phyloP scores from a whole-genome alignment of 2,113 vertebrate species.

The Pachycephala philippinensis region DNA sequence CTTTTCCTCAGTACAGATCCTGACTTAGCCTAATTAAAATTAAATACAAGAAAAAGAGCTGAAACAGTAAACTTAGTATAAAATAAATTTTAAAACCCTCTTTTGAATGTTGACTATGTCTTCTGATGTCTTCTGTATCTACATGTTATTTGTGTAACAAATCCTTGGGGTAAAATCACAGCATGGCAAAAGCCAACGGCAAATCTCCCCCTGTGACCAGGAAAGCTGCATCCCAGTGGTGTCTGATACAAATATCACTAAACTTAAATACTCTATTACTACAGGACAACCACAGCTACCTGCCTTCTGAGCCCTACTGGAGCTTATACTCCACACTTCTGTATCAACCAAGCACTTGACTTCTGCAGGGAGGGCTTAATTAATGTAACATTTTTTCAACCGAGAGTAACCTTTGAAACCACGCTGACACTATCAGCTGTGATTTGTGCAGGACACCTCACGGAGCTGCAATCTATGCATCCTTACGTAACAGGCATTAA shows the following conservation, averaged over 20 bases:
- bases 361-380: background rate
- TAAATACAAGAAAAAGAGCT: background rate
- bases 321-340: background rate
- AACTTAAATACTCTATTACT: background rate
- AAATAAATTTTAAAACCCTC: background rate
- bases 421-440: background rate
- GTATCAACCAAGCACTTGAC: background rate
- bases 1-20: background rate
- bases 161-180: background rate
- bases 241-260: background rate
- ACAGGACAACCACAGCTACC: background rate
- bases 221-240: background rate
- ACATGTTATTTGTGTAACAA: background rate
- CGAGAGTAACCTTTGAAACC: background rate
- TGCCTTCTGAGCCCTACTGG: background rate
- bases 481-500: conserved; percentile 50
- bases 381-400: background rate
- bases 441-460: background rate
- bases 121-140: background rate
- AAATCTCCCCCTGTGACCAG: background rate
- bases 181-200: background rate
- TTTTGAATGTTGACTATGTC: background rate
- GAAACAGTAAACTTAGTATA: background rate
- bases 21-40: background rate
- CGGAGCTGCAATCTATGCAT: conserved; percentile 22